A percentile compares a stretch with the other conserved stretches of the same genome.
These are phyloP conservation scores for Aproaerema taeniolella DNA, from an alignment of 2,888 invertebrate species.

Conservation along the genomic window DNA sequence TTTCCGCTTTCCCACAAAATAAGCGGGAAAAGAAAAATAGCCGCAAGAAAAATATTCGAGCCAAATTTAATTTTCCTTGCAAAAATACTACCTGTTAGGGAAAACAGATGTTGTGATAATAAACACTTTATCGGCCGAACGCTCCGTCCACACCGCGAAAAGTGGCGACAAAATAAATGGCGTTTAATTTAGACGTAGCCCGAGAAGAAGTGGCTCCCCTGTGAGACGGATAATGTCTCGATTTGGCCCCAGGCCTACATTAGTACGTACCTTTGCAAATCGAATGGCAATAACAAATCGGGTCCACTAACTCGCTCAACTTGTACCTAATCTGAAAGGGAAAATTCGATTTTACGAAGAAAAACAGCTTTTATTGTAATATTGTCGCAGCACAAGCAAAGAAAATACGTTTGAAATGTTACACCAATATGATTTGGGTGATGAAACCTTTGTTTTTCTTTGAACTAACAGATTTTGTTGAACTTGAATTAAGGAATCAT, in stretches of 20 bases:
- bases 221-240: constrained; percentile 31
- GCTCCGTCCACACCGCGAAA: constrained; percentile 23
- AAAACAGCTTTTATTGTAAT: too few relatives aligned
- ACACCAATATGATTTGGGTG: too few relatives aligned
- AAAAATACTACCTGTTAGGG: constrained; percentile 22
- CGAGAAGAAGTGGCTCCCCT: constrained; percentile 29
- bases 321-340: constrained; percentile 3
- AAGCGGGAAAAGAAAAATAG: too few relatives aligned
- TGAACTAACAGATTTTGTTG: too few relatives aligned
- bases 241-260: constrained; percentile 23
- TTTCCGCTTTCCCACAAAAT: not conserved
- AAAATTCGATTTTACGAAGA: constrained; percentile 1
- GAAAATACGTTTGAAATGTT: too few relatives aligned
- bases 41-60: constrained; percentile 14
- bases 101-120: constrained; percentile 34
- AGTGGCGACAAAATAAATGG: constrained; percentile 40
- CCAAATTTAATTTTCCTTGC: constrained; percentile 23
- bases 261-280: constrained; percentile 13
- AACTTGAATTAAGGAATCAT: too few relatives aligned
- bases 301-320: constrained; percentile 6
- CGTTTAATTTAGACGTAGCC: constrained; percentile 40
- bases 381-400: too few relatives aligned
- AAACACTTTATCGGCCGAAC: constrained; percentile 31
- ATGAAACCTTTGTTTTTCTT: too few relatives aligned
- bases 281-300: constrained; percentile 14